phyloP scores from a whole-genome alignment of 2,888 invertebrate species.

The Ecdyonurus torrentis region DNA sequence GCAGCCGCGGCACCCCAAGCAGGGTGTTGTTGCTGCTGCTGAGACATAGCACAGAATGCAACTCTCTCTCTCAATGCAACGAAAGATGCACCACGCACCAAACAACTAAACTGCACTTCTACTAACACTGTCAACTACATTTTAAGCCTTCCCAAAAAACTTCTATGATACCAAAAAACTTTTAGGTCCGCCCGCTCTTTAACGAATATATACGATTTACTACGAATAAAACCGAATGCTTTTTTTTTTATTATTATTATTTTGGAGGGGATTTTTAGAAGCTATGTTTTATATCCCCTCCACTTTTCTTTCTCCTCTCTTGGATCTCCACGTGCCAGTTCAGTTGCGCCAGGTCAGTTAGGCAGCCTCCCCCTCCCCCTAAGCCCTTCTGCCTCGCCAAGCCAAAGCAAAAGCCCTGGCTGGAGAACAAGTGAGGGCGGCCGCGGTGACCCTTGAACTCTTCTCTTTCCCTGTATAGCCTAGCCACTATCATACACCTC shows the following conservation, averaged over 20 bases:
- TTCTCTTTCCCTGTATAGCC: neutral
- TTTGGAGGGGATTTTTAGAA: neutral
- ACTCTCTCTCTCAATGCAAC: neutral
- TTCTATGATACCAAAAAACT: neutral
- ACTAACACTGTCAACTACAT: neutral
- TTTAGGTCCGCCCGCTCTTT: neutral
- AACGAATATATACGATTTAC: neutral
- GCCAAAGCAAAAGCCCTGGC: neutral
- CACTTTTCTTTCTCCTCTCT: neutral
- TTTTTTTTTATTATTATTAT: too few relatives aligned
- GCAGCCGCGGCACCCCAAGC: neutral
- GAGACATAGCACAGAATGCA: neutral
- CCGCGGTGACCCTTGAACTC: neutral
- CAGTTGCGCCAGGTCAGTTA: constrained; percentile 1
- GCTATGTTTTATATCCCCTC: neutral
- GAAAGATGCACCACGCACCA: neutral
- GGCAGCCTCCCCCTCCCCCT: neutral
- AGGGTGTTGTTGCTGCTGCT: neutral
- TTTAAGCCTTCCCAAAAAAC: neutral
- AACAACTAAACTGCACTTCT: neutral
- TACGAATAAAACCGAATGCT: neutral
- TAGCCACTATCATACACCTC: neutral
- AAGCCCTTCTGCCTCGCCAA: neutral
- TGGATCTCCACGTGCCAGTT: neutral
- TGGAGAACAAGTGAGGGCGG: neutral